A percentile compares a stretch with the other conserved stretches of the same genome.
Conservation (phyloP, 2,113 vertebrate species). For the Antechinus flavipes region DNA sequence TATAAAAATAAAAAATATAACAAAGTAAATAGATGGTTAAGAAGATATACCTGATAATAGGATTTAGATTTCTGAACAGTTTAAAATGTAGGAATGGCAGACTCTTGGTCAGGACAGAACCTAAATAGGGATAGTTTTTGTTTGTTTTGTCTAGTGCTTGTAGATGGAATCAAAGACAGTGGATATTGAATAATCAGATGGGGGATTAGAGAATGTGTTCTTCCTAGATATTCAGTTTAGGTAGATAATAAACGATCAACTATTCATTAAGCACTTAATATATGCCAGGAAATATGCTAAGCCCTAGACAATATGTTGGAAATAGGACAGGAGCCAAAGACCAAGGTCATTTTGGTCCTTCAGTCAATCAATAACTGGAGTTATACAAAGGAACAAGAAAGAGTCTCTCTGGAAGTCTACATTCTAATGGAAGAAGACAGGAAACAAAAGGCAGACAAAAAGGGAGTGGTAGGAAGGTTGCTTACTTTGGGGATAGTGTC, state of each 20-base stretch:
- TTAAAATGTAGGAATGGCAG: neutral
- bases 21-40: neutral
- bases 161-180: neutral
- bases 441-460: neutral
- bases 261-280: neutral
- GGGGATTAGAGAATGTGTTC: neutral
- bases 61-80: neutral
- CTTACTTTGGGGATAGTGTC: neutral
- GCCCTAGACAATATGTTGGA: too few relatives aligned
- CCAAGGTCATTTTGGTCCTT: too few relatives aligned
- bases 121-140: neutral
- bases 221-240: neutral
- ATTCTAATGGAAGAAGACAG: neutral
- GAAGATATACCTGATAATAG: neutral
- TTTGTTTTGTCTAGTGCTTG: neutral
- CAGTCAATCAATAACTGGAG: neutral
- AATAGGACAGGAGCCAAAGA: too few relatives aligned
- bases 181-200: neutral
- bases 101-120: neutral
- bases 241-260: neutral
- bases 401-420: neutral
- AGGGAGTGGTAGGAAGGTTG: neutral
- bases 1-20: neutral
- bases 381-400: neutral
- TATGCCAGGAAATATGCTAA: neutral